phyloP scores from a whole-genome alignment of 1,140 invertebrate genomes.

The Onthophagus taurus region DNA sequence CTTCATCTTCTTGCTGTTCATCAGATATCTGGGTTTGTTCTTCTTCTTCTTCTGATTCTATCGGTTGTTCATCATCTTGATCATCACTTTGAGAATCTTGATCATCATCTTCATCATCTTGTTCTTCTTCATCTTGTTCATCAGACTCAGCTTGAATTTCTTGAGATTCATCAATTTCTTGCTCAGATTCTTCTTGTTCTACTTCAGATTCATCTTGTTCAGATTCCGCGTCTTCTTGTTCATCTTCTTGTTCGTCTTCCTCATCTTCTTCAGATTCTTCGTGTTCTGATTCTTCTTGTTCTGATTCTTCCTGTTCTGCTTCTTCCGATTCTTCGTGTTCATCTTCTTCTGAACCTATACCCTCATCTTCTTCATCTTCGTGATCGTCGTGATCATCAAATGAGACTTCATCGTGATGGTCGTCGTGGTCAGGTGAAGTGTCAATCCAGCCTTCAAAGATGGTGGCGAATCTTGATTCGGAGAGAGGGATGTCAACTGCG shows the following conservation, averaged over 20 bases:
- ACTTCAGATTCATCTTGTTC: conserved; percentile 30
- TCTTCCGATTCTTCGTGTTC: conserved; percentile 18
- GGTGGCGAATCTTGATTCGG: conserved; percentile 60
- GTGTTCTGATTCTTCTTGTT: conserved; percentile 17
- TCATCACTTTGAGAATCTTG: conserved; percentile 29
- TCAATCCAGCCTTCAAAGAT: conserved; percentile 73
- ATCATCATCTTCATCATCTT: conserved; percentile 34
- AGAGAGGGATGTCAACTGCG: conserved; percentile 59
- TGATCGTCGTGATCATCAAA: conserved; percentile 33
- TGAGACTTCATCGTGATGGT: conserved; percentile 42
- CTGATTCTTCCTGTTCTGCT: conserved; percentile 17
- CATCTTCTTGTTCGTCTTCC: conserved; percentile 29
- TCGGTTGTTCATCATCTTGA: conserved; percentile 29
- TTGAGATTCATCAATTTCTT: conserved; percentile 32
- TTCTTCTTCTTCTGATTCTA: conserved; percentile 32
- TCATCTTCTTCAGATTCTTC: conserved; percentile 21
- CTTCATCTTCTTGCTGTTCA: conserved; percentile 27
- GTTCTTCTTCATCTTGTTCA: conserved; percentile 17
- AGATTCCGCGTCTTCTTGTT: conserved; percentile 32
- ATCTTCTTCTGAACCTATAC: conserved; percentile 20
- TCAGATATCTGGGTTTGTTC: conserved; percentile 18
- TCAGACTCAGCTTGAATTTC: conserved; percentile 35
- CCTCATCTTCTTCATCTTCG: conserved; percentile 32
- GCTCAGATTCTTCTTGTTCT: conserved; percentile 29
- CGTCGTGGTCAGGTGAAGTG: conserved; percentile 46